Base-by-base conservation (phyloP, 1,140 invertebrate genomes). In the Drosophila lini region DNA sequence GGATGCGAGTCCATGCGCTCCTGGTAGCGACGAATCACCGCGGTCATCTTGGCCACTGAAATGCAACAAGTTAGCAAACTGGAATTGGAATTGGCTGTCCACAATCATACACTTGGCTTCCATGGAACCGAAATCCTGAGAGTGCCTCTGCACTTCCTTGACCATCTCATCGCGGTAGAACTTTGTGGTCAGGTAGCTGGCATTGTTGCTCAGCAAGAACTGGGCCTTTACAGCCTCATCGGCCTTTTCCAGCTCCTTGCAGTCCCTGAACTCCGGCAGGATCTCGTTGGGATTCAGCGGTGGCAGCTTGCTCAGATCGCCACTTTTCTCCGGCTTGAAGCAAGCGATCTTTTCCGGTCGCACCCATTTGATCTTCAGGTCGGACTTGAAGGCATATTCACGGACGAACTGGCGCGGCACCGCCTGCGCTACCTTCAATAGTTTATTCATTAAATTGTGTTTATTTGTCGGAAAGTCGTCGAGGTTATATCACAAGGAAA, bases 291-390 rank as follows among this genome's bases (percentile, higher is more conserved):
- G 55, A 50, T 93, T 92, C 8, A 94, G 55, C 5, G 92, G 52
- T 3, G 93, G 74, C 40, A 94, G 50, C 38, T 93, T 67, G 44
- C 90, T 86, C 7, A 93, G 78, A 91, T 96, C 95, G 7, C 95
- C 95, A 61, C 93, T 94, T 81, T 94, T 94, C 70, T 93, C 89
- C 3, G 94, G 93, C 63, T 93, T 91, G 47, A 88, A 91, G 61
- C 92, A 93, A 0, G 93, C 81, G 55, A 94, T 92, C 91, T 94
- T 94, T 65, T 93, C 93, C 3, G 95, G 95, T 34, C 93, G 91
- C 11, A 94, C 90, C 95, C 95, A 95, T 93, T 94, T 94, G 34
- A 95, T 95, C 88, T 94, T 94, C 55, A 94, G 90, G 70, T 94
- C 93, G n/a, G 93, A 93, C 81, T 94, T 94, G 61, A 93, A 93